These are phyloP conservation scores for Eulemur coronatus DNA, from an alignment of 2,797 vertebrate genomes.

Conservation along the genomic window DNA sequence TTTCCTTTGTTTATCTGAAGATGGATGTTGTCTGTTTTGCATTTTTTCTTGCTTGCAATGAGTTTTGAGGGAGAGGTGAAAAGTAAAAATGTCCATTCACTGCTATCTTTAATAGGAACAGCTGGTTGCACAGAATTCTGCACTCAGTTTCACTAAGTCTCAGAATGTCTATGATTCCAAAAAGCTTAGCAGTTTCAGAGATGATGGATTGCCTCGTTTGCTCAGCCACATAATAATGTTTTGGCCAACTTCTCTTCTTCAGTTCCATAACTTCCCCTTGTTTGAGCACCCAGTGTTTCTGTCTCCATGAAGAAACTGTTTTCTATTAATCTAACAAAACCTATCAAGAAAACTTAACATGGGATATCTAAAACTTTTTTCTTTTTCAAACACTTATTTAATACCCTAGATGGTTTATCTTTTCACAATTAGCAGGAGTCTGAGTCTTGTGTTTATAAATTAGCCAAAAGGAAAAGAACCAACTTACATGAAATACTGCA, in stretches of 20 bases:
- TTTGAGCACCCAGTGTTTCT: neutral
- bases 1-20: neutral
- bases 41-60: neutral
- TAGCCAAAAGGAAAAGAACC: constrained; percentile 1
- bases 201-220: neutral
- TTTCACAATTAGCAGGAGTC: neutral
- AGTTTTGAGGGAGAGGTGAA: neutral
- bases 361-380: neutral
- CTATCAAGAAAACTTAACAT: neutral
- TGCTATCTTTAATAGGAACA: neutral
- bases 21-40: neutral
- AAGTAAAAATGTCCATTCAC: neutral
- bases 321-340: neutral
- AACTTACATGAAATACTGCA: constrained; percentile 87
- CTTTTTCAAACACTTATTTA: neutral
- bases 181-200: neutral
- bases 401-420: neutral
- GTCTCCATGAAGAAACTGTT: neutral
- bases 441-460: neutral
- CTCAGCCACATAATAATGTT: neutral
- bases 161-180: neutral
- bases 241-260: neutral
- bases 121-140: neutral
- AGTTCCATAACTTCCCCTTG: neutral
- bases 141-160: neutral